Conservation (phyloP, 2,113 vertebrate genomes). For the Scomber japonicus region DNA sequence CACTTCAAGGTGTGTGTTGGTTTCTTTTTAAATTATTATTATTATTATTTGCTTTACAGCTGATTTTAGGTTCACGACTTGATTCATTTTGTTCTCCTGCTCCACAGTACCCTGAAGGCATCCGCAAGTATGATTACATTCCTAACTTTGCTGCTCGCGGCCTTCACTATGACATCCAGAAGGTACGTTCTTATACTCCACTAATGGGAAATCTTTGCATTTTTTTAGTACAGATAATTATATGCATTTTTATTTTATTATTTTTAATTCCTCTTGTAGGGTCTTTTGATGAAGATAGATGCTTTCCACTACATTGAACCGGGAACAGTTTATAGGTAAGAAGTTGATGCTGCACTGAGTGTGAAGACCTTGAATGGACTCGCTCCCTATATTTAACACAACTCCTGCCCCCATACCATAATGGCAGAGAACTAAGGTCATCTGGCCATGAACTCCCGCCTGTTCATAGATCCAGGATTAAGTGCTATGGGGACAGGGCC, state of each 20-base stretch:
- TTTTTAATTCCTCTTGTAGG: conserved; percentile 60
- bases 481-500: too few relatives aligned
- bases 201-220: neutral
- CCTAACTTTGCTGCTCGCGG: conserved; percentile 88
- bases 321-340: conserved; percentile 88
- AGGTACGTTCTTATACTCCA: conserved; percentile 73
- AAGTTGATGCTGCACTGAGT: conserved; percentile 3
- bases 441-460: too few relatives aligned
- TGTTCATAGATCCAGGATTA: too few relatives aligned
- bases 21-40: neutral
- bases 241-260: accelerated
- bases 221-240: neutral
- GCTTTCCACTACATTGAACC: conserved; percentile 90
- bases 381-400: too few relatives aligned
- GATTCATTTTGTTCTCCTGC: neutral
- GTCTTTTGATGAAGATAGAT: conserved; percentile 88
- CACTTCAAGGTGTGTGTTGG: conserved; percentile 83
- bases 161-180: conserved; percentile 91
- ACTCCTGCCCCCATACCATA: too few relatives aligned
- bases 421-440: too few relatives aligned
- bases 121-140: conserved; percentile 87
- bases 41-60: neutral
- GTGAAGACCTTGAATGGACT: neutral
- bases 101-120: conserved; percentile 86
- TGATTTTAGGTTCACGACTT: neutral